Evolutionary conservation across 1,140 invertebrate genomes (phyloP).

Genomic region (Eupeodes corollae): DNA sequence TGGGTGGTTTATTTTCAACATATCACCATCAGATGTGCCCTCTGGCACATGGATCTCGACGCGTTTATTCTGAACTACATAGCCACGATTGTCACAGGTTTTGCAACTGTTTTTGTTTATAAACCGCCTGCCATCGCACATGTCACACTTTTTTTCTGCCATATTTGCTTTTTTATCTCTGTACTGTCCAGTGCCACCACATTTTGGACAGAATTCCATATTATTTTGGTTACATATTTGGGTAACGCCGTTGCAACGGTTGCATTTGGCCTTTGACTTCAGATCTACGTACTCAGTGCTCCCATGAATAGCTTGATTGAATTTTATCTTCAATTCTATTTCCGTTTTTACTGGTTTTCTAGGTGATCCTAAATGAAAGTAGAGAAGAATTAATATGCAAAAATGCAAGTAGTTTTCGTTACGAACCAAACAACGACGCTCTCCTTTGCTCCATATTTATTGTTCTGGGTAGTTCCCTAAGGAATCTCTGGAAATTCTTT

Average conservation of each 20-base stretch:
- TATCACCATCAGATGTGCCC: conserved; percentile 24
- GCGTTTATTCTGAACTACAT: conserved; percentile 15
- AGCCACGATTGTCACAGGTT: conserved; percentile 22
- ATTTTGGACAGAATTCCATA: conserved; percentile 26
- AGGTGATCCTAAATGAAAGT: too few species aligned
- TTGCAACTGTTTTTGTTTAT: conserved; percentile 29
- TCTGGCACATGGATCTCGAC: conserved; percentile 21
- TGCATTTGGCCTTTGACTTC: conserved; percentile 22
- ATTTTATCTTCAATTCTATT: conserved; percentile 14
- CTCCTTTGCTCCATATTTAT: too few species aligned
- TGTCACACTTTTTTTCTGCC: conserved; percentile 11
- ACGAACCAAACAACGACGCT: too few species aligned
- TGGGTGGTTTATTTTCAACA: conserved; percentile 21
- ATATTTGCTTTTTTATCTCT: conserved; percentile 19
- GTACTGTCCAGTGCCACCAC: conserved; percentile 24
- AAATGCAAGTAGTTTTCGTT: too few species aligned
- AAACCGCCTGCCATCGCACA: conserved; percentile 27
- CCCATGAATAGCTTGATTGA: conserved; percentile 24
- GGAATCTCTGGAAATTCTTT: too few species aligned
- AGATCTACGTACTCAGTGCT: conserved; percentile 24
- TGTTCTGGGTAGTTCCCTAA: too few species aligned
- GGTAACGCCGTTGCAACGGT: conserved; percentile 26
- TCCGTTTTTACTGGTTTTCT: not conserved
- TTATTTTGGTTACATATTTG: conserved; percentile 19
- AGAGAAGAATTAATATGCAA: too few species aligned